phyloP scores from a whole-genome alignment of 2,113 vertebrate species.

The Salvelinus alpinus region DNA sequence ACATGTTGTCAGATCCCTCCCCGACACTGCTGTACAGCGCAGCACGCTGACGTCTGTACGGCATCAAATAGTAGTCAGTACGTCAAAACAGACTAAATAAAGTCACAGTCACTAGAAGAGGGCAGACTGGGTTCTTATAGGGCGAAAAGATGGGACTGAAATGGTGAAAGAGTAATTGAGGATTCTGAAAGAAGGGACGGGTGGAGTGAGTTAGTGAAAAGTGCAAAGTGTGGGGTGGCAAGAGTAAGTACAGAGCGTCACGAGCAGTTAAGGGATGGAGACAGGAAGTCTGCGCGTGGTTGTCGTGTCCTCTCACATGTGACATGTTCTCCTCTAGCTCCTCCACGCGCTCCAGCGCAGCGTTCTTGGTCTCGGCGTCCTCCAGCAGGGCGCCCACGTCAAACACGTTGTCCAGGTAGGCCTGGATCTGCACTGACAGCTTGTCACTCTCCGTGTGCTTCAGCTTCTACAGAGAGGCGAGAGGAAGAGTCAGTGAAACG shows the following conservation, averaged over 20 bases:
- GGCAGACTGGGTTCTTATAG: neutral
- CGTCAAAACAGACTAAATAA: neutral
- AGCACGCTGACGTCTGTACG: neutral
- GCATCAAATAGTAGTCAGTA: neutral
- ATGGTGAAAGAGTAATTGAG: too few species aligned
- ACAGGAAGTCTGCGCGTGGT: neutral
- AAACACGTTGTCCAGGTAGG: conserved; percentile 95
- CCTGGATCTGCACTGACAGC: conserved; percentile 96
- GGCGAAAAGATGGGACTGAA: too few species aligned
- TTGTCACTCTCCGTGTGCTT: conserved; percentile 97
- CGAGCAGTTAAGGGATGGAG: neutral
- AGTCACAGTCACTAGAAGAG: neutral
- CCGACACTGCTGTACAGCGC: neutral
- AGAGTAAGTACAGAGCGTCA: neutral
- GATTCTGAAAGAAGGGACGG: neutral
- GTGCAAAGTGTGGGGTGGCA: neutral
- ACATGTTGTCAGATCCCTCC: neutral
- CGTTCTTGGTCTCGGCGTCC: conserved; percentile 96
- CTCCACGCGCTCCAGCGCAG: conserved; percentile 94
- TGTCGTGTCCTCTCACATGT: conserved; percentile 76
- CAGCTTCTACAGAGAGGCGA: conserved; percentile 78
- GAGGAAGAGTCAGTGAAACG: too few species aligned
- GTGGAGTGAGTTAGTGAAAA: neutral
- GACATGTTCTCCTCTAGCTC: conserved; percentile 96
- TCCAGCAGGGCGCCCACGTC: conserved; percentile 93